A percentile compares a stretch with the other conserved stretches of the same genome.
Evolutionary conservation across 2,888 invertebrate species (phyloP).

Genomic region (Clusia tigrina): DNA sequence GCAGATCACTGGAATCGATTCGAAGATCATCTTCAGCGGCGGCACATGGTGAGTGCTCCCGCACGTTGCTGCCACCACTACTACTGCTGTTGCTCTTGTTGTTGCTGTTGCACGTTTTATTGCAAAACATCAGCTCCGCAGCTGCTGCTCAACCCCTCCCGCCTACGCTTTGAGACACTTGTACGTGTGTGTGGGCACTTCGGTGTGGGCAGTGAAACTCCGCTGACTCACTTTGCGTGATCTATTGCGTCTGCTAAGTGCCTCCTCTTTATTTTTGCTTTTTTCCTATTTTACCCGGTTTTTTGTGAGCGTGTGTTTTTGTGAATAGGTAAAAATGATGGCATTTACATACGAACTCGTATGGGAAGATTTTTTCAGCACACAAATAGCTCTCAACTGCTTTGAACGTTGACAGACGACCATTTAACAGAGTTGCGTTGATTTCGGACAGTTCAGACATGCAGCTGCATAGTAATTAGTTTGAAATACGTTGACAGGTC

Average conservation of each 20-base stretch:
- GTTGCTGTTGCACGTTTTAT: slow-evolving; percentile 3
- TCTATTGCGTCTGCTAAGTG: neutral
- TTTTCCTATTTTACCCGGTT: neutral
- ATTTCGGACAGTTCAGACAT: neutral
- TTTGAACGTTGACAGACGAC: neutral
- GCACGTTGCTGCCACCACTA: too few relatives aligned
- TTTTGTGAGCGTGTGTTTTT: neutral
- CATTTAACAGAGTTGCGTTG: neutral
- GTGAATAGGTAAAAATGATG: neutral
- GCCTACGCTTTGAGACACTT: neutral
- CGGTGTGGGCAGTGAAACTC: neutral
- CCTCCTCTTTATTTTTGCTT: neutral
- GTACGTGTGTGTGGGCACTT: neutral
- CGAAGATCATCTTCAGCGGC: slow-evolving; percentile 6
- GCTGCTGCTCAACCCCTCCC: neutral
- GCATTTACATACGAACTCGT: neutral
- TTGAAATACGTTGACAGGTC: neutral
- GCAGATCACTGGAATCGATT: slow-evolving; percentile 6
- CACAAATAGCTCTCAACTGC: too few relatives aligned
- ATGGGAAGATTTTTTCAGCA: too few relatives aligned
- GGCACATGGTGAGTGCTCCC: neutral
- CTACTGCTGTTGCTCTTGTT: too few relatives aligned
- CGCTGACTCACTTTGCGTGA: neutral
- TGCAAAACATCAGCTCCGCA: neutral
- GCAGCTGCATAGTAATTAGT: slow-evolving; percentile 1